Percentiles rank a stretch among this genome's conserved stretches.
Conservation (phyloP, 23 tunicate genomes). For the Styela clava region DNA sequence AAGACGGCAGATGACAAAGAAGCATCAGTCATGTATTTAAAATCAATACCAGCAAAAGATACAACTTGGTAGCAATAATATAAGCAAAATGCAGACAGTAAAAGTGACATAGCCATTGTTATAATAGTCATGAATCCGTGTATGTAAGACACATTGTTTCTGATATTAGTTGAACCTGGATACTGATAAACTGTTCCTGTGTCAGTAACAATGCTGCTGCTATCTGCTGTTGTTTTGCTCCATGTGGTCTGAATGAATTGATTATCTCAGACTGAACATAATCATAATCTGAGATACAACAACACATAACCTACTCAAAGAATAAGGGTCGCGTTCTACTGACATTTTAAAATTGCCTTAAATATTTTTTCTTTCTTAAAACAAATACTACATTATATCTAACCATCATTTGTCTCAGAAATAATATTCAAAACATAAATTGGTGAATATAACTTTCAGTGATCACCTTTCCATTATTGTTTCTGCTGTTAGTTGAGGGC, state of each 20-base stretch:
- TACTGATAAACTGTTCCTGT: background rate
- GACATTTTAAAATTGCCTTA: too few relatives aligned
- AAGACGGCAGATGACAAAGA: background rate
- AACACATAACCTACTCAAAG: too few relatives aligned
- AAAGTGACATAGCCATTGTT: background rate
- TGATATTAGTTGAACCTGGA: background rate
- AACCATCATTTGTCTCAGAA: too few relatives aligned
- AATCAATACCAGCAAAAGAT: background rate
- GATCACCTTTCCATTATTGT: too few relatives aligned
- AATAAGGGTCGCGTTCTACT: too few relatives aligned
- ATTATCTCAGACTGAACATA: too few relatives aligned
- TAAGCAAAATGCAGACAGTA: background rate
- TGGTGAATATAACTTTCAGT: too few relatives aligned
- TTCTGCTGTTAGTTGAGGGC: too few relatives aligned
- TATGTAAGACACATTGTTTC: background rate
- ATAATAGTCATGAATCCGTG: background rate
- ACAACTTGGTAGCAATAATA: background rate
- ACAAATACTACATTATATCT: too few relatives aligned
- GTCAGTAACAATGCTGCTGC: background rate
- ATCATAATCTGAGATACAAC: too few relatives aligned
- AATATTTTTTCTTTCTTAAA: too few relatives aligned
- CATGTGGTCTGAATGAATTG: background rate
- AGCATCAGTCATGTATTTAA: slow-evolving; percentile 5
- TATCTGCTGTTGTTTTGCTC: background rate
- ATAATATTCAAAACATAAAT: too few relatives aligned